Evolutionary conservation across 2,888 invertebrate species (phyloP).

Genomic region (Drosophila parthenogenetica): DNA sequence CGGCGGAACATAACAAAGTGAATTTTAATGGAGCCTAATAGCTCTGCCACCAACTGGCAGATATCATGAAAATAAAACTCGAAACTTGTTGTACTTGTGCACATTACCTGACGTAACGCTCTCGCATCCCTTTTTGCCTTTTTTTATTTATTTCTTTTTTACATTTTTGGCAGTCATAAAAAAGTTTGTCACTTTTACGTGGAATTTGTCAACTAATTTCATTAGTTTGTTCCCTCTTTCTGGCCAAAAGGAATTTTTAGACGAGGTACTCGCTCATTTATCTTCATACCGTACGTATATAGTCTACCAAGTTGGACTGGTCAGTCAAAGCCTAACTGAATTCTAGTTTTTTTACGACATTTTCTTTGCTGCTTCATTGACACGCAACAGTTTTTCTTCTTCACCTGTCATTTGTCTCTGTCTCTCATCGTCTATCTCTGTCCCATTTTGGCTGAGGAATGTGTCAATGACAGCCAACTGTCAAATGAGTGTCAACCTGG

Average conservation of each 20-base stretch:
- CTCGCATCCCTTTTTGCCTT: constrained; percentile 20
- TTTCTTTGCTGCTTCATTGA: constrained; percentile 17
- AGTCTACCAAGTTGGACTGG: constrained; percentile 34
- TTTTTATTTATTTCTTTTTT: constrained; percentile 20
- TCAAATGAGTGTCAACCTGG: constrained; percentile 71
- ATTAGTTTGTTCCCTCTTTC: constrained; percentile 12
- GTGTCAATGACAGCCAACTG: constrained; percentile 62
- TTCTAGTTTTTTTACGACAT: constrained; percentile 23
- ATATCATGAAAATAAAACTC: constrained; percentile 29
- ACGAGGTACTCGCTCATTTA: constrained; percentile 35
- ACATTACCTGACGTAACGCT: constrained; percentile 46
- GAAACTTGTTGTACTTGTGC: neutral
- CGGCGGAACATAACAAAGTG: constrained; percentile 44
- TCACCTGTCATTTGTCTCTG: neutral
- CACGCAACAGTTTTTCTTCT: constrained; percentile 64
- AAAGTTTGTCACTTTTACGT: constrained; percentile 36
- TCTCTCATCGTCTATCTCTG: neutral
- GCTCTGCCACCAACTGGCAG: constrained; percentile 38
- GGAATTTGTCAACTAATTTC: constrained; percentile 47
- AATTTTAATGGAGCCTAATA: constrained; percentile 66
- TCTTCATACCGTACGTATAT: constrained; percentile 31
- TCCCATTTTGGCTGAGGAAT: constrained; percentile 27
- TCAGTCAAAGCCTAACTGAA: constrained; percentile 12
- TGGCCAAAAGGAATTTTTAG: neutral
- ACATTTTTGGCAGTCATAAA: constrained; percentile 57